Percentiles rank a stretch among this genome's conserved stretches.
Conservation (phyloP, 2,888 invertebrate genomes). For the Acanthacorydalis orientalis region DNA sequence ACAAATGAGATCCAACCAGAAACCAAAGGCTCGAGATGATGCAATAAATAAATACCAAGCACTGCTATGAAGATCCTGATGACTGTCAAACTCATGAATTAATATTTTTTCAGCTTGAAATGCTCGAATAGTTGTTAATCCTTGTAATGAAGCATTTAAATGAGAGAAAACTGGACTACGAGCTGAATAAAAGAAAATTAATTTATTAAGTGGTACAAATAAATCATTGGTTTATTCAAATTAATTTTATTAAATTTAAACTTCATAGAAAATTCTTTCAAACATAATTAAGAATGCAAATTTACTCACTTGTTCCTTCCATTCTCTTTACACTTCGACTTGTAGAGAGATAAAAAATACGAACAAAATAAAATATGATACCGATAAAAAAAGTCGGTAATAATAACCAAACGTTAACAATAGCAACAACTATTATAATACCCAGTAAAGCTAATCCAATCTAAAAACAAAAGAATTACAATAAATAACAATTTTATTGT, state of each 20-base stretch:
- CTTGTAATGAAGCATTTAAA: conserved; percentile 74
- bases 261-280: no score
- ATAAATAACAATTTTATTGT: background rate
- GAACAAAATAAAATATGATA: conserved; percentile 42
- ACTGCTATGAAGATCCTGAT: conserved; percentile 75
- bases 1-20: conserved; percentile 81
- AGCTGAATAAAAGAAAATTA: conserved; percentile 32
- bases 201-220: no score
- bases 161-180: conserved; percentile 94
- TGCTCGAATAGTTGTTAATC: conserved; percentile 80
- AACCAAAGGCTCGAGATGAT: conserved; percentile 83
- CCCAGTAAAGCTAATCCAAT: conserved; percentile 48
- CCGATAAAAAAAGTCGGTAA: conserved; percentile 47
- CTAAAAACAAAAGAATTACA: conserved; percentile 29
- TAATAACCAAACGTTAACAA: conserved; percentile 53
- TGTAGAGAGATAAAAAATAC: conserved; percentile 53
- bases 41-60: conserved; percentile 85
- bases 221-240: no score
- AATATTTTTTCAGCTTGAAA: conserved; percentile 68
- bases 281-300: no score
- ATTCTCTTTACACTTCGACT: conserved; percentile 57
- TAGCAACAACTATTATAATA: conserved; percentile 49
- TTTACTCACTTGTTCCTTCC: conserved; percentile 45
- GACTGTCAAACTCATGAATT: conserved; percentile 60
- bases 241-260: background rate